Conservation (phyloP, 2,888 invertebrate genomes). For the Caenorhabditis sinica region DNA sequence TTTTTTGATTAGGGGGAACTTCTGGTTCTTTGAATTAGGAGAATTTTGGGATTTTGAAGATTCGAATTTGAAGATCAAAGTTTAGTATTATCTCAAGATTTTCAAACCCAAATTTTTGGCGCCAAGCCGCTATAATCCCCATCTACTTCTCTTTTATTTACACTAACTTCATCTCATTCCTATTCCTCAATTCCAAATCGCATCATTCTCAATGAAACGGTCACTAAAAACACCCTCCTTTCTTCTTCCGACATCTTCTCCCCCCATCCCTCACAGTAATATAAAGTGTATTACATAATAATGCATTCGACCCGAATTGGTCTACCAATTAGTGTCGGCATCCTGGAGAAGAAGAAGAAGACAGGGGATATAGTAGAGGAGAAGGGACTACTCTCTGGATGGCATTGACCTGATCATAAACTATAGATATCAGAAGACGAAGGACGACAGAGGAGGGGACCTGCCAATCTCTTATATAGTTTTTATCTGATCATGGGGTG, state of each 20-base stretch:
- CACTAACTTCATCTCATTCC: no score
- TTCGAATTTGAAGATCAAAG: no score
- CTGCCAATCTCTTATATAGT: conserved; percentile 23
- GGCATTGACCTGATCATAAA: conserved; percentile 68
- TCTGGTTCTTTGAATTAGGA: no score
- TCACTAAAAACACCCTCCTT: conserved; percentile 9
- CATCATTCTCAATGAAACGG: conserved; percentile 13
- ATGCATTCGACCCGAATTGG: conserved; percentile 62
- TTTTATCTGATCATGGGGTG: conserved; percentile 39
- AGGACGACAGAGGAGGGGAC: conserved; percentile 14
- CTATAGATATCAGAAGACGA: conserved; percentile 46
- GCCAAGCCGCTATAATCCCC: no score
- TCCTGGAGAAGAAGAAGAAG: not conserved
- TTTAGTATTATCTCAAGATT: no score
- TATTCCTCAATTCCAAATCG: not conserved
- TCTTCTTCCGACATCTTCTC: conserved; percentile 20
- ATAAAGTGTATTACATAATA: conserved; percentile 61
- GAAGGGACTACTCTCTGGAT: conserved; percentile 12
- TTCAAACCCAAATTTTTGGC: no score
- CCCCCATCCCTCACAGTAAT: conserved; percentile 31
- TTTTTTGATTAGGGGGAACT: no score
- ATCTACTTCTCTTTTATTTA: no score
- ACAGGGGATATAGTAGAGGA: not conserved
- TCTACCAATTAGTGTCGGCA: conserved; percentile 62
- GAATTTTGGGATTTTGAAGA: no score